phyloP scores from a whole-genome alignment of 2,888 invertebrate species.

The Megaustenia siamemsis region DNA sequence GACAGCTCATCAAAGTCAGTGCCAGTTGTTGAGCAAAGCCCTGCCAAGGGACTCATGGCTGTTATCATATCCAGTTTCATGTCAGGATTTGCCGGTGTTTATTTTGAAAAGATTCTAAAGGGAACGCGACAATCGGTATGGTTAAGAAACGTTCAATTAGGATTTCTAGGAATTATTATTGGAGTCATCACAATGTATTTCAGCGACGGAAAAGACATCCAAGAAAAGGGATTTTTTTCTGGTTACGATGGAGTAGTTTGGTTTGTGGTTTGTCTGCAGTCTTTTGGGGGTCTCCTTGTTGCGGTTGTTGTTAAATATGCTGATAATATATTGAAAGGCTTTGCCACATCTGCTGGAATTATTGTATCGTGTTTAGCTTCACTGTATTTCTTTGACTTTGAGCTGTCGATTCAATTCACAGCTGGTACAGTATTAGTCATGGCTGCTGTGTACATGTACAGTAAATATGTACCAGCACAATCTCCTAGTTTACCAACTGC shows the following conservation, averaged over 20 bases:
- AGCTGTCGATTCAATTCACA: constrained; percentile 90
- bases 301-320: constrained; percentile 99
- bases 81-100: constrained; percentile 98
- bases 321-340: constrained; percentile 97
- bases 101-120: constrained; percentile 98
- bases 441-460: constrained; percentile 94
- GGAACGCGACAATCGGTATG: constrained; percentile 88
- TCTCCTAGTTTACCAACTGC: neutral
- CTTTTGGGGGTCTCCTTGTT: constrained; percentile 96
- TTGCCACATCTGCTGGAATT: constrained; percentile 96
- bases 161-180: constrained; percentile 93
- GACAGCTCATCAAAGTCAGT: constrained; percentile 57
- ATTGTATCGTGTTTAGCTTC: constrained; percentile 96
- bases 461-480: constrained; percentile 62
- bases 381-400: constrained; percentile 93
- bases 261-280: constrained; percentile 90
- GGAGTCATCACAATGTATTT: constrained; percentile 88
- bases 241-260: constrained; percentile 85
- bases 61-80: constrained; percentile 86
- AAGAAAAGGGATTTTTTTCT: constrained; percentile 86
- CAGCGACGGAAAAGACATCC: constrained; percentile 72
- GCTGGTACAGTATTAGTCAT: constrained; percentile 93
- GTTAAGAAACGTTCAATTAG: constrained; percentile 98
- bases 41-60: constrained; percentile 73
- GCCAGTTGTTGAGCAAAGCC: constrained; percentile 68